Evolutionary conservation across 2,113 vertebrate genomes (phyloP).

Genomic region (Cyprinodon tularosa): DNA sequence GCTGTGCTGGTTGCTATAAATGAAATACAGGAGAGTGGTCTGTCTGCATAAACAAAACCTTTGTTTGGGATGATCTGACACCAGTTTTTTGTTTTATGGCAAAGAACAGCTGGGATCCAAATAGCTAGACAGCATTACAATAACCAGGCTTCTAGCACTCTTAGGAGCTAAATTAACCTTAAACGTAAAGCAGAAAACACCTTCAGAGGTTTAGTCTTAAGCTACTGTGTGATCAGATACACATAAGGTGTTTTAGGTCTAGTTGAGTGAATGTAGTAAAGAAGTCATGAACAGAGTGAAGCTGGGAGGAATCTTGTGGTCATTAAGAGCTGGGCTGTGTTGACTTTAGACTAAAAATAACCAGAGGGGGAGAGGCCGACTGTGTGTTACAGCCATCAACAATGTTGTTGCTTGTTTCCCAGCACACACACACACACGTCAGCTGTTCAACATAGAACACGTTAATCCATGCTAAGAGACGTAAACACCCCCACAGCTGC

Average conservation of each 20-base stretch:
- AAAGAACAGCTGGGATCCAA: neutral
- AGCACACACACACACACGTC: neutral
- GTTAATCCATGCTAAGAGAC: neutral
- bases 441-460: neutral
- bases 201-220: neutral
- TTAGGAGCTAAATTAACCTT: neutral
- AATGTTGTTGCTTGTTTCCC: slow-evolving; percentile 6
- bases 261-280: neutral
- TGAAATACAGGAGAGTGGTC: neutral
- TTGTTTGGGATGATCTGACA: neutral
- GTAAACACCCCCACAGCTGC: slow-evolving; percentile 1
- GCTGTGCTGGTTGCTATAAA: neutral
- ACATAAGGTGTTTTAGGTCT: neutral
- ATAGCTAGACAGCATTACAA: neutral
- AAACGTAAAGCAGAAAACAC: neutral
- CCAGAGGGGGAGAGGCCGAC: slow-evolving; percentile 14
- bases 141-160: neutral
- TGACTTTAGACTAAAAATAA: slow-evolving; percentile 69
- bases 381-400: slow-evolving; percentile 28
- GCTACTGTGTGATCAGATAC: neutral
- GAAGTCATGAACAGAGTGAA: neutral
- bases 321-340: slow-evolving; percentile 36
- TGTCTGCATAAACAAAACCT: neutral
- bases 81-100: neutral
- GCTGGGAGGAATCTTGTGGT: slow-evolving; percentile 44